Base-by-base conservation (phyloP, 2,797 vertebrate species). In the Ciconia nigra region DNA sequence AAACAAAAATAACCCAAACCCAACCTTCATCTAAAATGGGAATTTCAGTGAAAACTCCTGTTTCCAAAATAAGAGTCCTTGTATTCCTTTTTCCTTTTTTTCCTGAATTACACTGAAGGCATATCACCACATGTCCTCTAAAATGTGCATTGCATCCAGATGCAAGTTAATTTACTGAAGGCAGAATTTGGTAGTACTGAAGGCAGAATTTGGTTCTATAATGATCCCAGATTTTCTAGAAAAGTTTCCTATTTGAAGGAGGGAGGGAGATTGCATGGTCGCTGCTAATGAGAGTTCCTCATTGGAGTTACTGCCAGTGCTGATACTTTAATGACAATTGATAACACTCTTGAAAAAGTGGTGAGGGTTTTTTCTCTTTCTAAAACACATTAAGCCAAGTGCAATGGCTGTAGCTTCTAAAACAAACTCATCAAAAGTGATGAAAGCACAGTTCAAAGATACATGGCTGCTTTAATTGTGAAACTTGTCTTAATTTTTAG, bases 181-280 rank as follows among this genome's bases (percentile, higher is more conserved):
- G 61, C 25, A 78, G 22, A 29, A 37, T 83, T 78, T 61, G 26
- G 6, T 87, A 39, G 37, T 63, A 6, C 3, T n/a, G n/a, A 65
- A 33, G n/a, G 61, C 25, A 78, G 22, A 29, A 37, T 83, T 78
- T 61, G 26, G 6, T 87, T 61, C 25, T 59, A 2, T n/a, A 5
- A 3, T 3, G 5, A 57, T 54, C 5, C 4, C 15, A 66, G 33
- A 8, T 33, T 57, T 85, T 21, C 33, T 19, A 57, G n/a, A 37
- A 59, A 26, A 78, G 22, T 16, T 93, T 72, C 8, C n/a, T 49
- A 2, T 76, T 70, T 46, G 79, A 69, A 49, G 37, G 67, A 11
- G 6, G 66, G 51, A 67, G 10, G 28, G 42, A 49, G 8, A 33
- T 61, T 44, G 8, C 0, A 0, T 17, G 16, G 8, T 10, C 0